Evolutionary conservation across 1,140 invertebrate genomes (phyloP).

Genomic region (Dreissena polymorpha): DNA sequence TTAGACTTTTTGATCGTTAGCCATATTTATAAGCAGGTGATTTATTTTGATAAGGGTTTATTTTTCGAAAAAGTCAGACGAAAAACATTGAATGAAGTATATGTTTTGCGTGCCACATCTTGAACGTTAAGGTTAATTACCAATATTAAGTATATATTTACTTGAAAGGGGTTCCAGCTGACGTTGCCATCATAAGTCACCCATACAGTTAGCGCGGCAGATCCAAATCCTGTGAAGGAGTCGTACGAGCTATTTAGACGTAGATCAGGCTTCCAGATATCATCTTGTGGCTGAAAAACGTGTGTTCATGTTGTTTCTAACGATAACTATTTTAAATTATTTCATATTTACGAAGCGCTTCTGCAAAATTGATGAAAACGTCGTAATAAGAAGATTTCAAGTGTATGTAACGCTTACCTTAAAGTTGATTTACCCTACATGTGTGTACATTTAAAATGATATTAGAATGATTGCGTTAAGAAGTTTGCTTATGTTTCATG

Average conservation of each 20-base stretch:
- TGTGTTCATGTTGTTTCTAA: too few species aligned
- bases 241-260: slow-evolving; percentile 43
- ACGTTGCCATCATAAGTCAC: slow-evolving; percentile 4
- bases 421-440: too few species aligned
- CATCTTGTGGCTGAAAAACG: slow-evolving; percentile 52
- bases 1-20: too few species aligned
- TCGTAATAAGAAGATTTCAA: too few species aligned
- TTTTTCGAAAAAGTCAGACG: not conserved
- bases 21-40: not conserved
- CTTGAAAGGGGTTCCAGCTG: slow-evolving; percentile 35
- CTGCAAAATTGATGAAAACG: too few species aligned
- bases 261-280: slow-evolving; percentile 59
- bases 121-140: not conserved
- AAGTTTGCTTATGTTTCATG: too few species aligned
- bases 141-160: slow-evolving; percentile 1
- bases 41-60: not conserved
- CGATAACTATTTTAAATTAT: too few species aligned
- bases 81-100: not conserved
- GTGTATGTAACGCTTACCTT: too few species aligned
- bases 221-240: slow-evolving; percentile 51
- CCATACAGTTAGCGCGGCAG: slow-evolving; percentile 1
- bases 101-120: not conserved
- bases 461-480: too few species aligned
- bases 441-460: too few species aligned
- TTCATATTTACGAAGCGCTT: too few species aligned